These are phyloP conservation scores for Athene noctua DNA, from an alignment of 2,113 vertebrate species.

Conservation along the genomic window DNA sequence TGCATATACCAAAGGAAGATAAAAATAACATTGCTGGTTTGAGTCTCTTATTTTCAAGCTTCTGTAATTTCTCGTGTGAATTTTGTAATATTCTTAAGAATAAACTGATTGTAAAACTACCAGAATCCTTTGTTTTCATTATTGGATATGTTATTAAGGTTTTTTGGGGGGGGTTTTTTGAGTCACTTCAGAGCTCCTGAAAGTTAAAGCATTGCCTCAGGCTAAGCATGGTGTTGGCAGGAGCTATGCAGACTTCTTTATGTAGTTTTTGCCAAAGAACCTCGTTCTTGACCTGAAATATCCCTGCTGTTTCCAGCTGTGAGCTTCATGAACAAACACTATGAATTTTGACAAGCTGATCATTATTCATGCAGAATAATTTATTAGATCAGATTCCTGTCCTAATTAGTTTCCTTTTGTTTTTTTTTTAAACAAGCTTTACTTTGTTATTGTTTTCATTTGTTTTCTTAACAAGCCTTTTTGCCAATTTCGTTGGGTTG, in stretches of 20 bases:
- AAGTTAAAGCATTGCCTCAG: conserved; percentile 14
- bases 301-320: conserved; percentile 48
- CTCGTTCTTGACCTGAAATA: conserved; percentile 51
- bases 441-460: background rate
- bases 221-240: conserved; percentile 24
- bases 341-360: conserved; percentile 42
- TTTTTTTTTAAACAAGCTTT: conserved; percentile 12
- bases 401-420: conserved; percentile 8
- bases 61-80: background rate
- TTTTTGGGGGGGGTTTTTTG: background rate
- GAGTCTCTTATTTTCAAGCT: background rate
- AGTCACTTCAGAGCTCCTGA: background rate
- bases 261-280: conserved; percentile 49
- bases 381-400: conserved; percentile 32
- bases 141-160: background rate
- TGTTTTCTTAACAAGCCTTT: background rate
- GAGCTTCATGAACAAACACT: conserved; percentile 8
- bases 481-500: background rate
- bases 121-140: background rate
- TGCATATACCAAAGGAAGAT: background rate
- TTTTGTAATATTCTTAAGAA: background rate
- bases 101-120: background rate
- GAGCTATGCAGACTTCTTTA: conserved; percentile 1
- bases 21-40: background rate
- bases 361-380: conserved; percentile 43